These are phyloP conservation scores for Gymnoscopelus braueri DNA, from an alignment of 2,797 vertebrate species.

Conservation along the genomic window DNA sequence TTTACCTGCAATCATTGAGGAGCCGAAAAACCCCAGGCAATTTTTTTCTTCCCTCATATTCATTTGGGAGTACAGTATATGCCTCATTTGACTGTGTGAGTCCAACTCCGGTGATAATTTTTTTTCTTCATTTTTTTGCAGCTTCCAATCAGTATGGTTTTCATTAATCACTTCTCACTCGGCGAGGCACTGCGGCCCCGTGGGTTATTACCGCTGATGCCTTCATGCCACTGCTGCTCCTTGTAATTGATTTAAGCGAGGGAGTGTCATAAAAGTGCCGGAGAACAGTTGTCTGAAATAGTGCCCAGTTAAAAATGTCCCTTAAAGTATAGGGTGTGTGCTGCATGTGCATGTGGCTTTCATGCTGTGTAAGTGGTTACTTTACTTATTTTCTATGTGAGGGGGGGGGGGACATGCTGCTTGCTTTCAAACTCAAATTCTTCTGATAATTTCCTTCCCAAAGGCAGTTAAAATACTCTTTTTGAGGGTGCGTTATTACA, in stretches of 20 bases:
- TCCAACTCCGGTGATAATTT: conserved; percentile 45
- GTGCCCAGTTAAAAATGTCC: conserved; percentile 50
- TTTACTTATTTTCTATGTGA: background rate
- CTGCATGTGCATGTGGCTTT: conserved; percentile 26
- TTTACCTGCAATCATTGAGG: background rate
- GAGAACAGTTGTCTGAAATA: conserved; percentile 57
- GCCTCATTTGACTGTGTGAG: conserved; percentile 38
- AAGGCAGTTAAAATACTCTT: conserved; percentile 36
- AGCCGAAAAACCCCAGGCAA: conserved; percentile 9
- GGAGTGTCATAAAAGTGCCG: conserved; percentile 62
- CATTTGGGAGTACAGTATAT: conserved; percentile 11
- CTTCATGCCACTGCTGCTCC: conserved; percentile 45
- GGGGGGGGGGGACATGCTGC: background rate
- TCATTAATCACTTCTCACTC: conserved; percentile 59
- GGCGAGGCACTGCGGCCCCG: conserved; percentile 35
- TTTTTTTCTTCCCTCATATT: conserved; percentile 40
- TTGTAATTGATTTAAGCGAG: conserved; percentile 66
- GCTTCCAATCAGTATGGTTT: conserved; percentile 40
- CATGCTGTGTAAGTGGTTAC: background rate
- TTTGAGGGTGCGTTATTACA: conserved; percentile 45
- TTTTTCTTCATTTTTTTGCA: background rate
- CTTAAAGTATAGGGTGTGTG: conserved; percentile 53
- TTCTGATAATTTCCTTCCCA: conserved; percentile 6
- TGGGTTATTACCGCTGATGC: conserved; percentile 62
- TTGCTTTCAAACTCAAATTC: conserved; percentile 23